A percentile compares a stretch with the other conserved stretches of the same genome.
phyloP scores from a whole-genome alignment of 1,140 invertebrate species.

The Sycophaga agraensis region DNA sequence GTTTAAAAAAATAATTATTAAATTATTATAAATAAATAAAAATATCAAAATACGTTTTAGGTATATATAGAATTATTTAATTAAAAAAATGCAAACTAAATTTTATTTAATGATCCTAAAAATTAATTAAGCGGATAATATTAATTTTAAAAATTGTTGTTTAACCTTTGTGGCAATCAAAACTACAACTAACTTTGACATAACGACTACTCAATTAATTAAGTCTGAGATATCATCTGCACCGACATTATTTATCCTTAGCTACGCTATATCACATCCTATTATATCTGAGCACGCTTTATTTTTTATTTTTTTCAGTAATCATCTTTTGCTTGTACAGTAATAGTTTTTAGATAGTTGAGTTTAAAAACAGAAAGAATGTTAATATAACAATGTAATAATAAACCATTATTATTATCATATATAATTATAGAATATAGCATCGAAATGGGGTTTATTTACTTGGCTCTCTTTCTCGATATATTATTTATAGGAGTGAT shows the following conservation, averaged over 20 bases:
- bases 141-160: no score
- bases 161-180: slow-evolving; percentile 3
- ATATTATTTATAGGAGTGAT: background rate
- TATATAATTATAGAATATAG: slow-evolving; percentile 24
- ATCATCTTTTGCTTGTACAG: slow-evolving; percentile 22
- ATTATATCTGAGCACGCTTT: slow-evolving; percentile 51
- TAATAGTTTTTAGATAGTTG: slow-evolving; percentile 5
- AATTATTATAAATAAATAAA: no score
- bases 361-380: slow-evolving; percentile 17
- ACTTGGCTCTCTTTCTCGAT: background rate
- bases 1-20: no score
- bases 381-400: slow-evolving; percentile 11
- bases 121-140: no score
- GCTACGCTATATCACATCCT: slow-evolving; percentile 56
- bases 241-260: slow-evolving; percentile 36
- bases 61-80: no score
- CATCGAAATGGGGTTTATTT: slow-evolving; percentile 26
- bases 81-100: no score
- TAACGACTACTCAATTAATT: slow-evolving; percentile 21
- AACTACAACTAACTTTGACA: slow-evolving; percentile 23
- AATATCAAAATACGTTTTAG: no score
- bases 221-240: slow-evolving; percentile 13
- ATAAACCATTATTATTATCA: slow-evolving; percentile 16
- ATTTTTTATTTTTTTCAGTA: slow-evolving; percentile 36
- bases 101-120: no score